Percentiles rank a stretch among this genome's conserved stretches.
Conservation (phyloP, 2,797 vertebrate species). For the Pseudomugil gertrudae region DNA sequence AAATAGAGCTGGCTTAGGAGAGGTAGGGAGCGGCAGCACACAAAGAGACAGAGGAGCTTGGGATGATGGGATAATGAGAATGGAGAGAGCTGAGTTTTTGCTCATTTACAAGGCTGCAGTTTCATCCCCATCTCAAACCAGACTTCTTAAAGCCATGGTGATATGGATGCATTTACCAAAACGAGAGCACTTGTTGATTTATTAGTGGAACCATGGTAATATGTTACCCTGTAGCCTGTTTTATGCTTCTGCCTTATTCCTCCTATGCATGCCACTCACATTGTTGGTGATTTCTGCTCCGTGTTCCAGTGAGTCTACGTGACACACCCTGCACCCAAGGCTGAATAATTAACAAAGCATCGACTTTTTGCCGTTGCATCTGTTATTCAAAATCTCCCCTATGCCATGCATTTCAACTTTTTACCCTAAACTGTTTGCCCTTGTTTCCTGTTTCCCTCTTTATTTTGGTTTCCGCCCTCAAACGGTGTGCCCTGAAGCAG, state of each 20-base stretch:
- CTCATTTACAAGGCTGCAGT: constrained; percentile 34
- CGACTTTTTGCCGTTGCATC: constrained; percentile 31
- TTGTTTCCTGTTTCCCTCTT: constrained; percentile 49
- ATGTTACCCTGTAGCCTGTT: constrained; percentile 10
- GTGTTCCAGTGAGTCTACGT: constrained; percentile 14
- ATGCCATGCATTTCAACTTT: constrained; percentile 32
- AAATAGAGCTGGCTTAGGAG: constrained; percentile 66
- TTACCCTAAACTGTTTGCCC: constrained; percentile 24
- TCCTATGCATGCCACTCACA: constrained; percentile 24
- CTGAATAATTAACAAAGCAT: constrained; percentile 32
- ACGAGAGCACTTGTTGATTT: constrained; percentile 76
- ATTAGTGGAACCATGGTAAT: constrained; percentile 20
- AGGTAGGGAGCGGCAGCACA: constrained; percentile 9
- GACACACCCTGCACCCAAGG: background rate
- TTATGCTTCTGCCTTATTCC: constrained; percentile 1
- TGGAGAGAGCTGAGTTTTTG: constrained; percentile 29
- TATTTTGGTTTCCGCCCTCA: constrained; percentile 38
- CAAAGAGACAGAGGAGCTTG: constrained; percentile 50
- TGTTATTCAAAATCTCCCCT: constrained; percentile 1
- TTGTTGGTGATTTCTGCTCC: constrained; percentile 32
- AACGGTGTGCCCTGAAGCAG: constrained; percentile 59
- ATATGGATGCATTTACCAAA: constrained; percentile 42
- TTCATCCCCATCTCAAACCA: constrained; percentile 22
- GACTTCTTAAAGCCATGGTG: constrained; percentile 38
- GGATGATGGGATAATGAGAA: constrained; percentile 65